phyloP scores from a whole-genome alignment of 1,140 invertebrate genomes.

The Drosophila asahinai region DNA sequence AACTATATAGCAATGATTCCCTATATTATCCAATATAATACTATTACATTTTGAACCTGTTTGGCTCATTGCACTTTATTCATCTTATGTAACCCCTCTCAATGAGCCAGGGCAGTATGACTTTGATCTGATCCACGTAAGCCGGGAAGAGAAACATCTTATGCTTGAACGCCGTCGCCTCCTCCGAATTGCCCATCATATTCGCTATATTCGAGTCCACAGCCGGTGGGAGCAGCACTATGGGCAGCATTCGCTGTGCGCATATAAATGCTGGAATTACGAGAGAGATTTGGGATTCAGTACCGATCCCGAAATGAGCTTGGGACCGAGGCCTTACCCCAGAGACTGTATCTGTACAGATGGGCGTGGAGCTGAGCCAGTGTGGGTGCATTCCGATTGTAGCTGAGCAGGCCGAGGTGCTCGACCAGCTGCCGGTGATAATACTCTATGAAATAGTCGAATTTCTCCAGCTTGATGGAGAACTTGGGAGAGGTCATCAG shows the following conservation, averaged over 20 bases:
- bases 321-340: constrained; percentile 51
- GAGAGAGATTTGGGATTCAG: constrained; percentile 3
- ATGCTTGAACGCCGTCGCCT: constrained; percentile 63
- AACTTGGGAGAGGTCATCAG: constrained; percentile 65
- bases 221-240: constrained; percentile 58
- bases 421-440: constrained; percentile 67
- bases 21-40: constrained; percentile 13
- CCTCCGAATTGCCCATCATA: constrained; percentile 64
- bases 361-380: constrained; percentile 61
- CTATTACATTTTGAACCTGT: constrained; percentile 4
- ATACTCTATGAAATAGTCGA: constrained; percentile 75
- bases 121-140: constrained; percentile 67
- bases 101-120: constrained; percentile 75
- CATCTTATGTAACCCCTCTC: constrained; percentile 57
- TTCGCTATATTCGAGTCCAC: constrained; percentile 63
- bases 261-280: constrained; percentile 62
- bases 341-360: constrained; percentile 61
- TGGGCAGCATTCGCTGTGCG: constrained; percentile 66
- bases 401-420: constrained; percentile 61
- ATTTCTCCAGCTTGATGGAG: constrained; percentile 65
- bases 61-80: neutral
- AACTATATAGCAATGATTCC: neutral
- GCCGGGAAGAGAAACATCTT: constrained; percentile 61
- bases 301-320: constrained; percentile 3
- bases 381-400: constrained; percentile 53